Base-by-base conservation (phyloP, 2,797 vertebrate genomes). In the Toxotes lorentzi region DNA sequence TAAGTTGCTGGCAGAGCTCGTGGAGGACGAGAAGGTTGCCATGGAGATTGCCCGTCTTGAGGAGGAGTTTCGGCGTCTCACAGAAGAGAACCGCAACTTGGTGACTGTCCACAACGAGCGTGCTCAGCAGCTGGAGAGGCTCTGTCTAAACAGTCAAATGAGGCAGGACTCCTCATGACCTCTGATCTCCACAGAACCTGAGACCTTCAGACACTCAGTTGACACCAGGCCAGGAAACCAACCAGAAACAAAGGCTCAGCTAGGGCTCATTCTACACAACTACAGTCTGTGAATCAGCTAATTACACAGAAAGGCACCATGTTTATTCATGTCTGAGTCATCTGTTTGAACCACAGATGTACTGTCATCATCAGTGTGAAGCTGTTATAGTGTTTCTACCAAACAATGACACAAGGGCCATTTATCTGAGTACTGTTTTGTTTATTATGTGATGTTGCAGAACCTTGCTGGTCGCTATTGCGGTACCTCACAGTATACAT, bases 81-180 rank as follows among this genome's bases (percentile, higher is more conserved):
- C 95, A 0, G 98, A 98, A 87, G 98, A 99, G 93, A 99, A 99
- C 85, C 96, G 92, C 86, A 96, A 93, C 0, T 89, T 99, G 93
- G 96, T 96, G 93, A 91, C 95, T 65, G 96, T 96, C 82, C 97
- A 99, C 93, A 95, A 94, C 0, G 97, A 98, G 79, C 95, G 97
- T 1, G 95, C 96, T 53, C 96, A 96, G 87, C 97, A 98, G 86
- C 95, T 99, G 87, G 97, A 98, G 89, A 97, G 95, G 56, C 96
- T 99, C 72, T 94, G 97, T 88, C 95, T 96, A 89, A 95, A 94
- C 92, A 96, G 93, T 86, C 96, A 93, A 83, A 96, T 96, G 74
- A 94, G 96, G 73, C 97, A 96, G 91, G 96, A 97, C 59, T 97
- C 97, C 40, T 98, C 96, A 64, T 99, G 98, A 97, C 95, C 93